Conservation (phyloP, 1,140 invertebrate genomes). For the Drosophila mauritiana region DNA sequence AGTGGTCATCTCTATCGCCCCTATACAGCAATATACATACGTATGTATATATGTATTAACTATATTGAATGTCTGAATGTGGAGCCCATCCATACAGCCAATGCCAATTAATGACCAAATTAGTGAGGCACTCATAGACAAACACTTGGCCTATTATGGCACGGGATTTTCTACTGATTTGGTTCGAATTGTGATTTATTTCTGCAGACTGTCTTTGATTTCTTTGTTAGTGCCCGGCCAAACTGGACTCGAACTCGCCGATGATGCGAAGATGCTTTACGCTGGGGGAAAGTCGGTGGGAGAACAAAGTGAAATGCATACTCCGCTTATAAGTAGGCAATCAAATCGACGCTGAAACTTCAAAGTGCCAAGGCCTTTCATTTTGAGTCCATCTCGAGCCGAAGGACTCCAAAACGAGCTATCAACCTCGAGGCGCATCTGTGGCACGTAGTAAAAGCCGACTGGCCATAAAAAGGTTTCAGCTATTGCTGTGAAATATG, state of each 20-base stretch:
- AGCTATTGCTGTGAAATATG: slow-evolving; percentile 78
- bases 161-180: slow-evolving; percentile 81
- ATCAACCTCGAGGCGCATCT: slow-evolving; percentile 61
- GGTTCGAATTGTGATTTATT: slow-evolving; percentile 83
- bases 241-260: slow-evolving; percentile 19
- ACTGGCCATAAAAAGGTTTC: slow-evolving; percentile 70
- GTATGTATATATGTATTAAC: not conserved
- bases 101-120: slow-evolving; percentile 84
- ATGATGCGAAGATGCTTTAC: not conserved
- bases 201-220: slow-evolving; percentile 78
- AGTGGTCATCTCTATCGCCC: slow-evolving; percentile 22
- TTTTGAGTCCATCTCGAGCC: slow-evolving; percentile 42
- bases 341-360: slow-evolving; percentile 64
- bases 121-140: slow-evolving; percentile 79
- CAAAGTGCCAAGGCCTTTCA: slow-evolving; percentile 72
- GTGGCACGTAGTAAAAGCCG: slow-evolving; percentile 71
- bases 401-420: slow-evolving; percentile 76
- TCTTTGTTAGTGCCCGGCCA: slow-evolving; percentile 68
- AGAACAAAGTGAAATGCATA: slow-evolving; percentile 71
- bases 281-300: slow-evolving; percentile 65
- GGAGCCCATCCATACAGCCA: slow-evolving; percentile 58
- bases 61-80: slow-evolving; percentile 22
- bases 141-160: slow-evolving; percentile 79
- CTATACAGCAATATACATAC: slow-evolving; percentile 31
- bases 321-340: slow-evolving; percentile 52